Percentiles rank a stretch among this genome's conserved stretches.
Conservation (phyloP, 2,797 vertebrate species). For the Chaunax sp. region DNA sequence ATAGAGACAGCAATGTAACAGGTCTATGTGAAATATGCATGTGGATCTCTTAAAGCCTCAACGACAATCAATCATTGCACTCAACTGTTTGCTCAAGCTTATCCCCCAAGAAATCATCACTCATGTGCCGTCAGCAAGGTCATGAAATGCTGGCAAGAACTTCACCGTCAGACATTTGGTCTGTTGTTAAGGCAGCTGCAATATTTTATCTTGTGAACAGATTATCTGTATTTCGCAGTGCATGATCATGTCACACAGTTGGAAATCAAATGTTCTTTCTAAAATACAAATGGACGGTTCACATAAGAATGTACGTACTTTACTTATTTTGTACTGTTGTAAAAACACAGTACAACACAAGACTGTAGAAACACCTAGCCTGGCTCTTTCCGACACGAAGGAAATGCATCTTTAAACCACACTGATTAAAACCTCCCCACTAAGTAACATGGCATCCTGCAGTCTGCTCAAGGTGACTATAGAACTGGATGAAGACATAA, state of each 20-base stretch:
- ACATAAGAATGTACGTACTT: too few species aligned
- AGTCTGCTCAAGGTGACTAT: too few species aligned
- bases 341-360: neutral
- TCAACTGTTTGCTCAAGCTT: conserved; percentile 69
- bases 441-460: too few species aligned
- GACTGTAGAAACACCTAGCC: too few species aligned
- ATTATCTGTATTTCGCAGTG: conserved; percentile 8
- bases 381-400: too few species aligned
- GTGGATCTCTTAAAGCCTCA: conserved; percentile 58
- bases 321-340: neutral
- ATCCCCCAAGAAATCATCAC: conserved; percentile 52
- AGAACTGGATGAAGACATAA: too few species aligned
- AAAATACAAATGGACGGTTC: neutral
- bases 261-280: neutral
- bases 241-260: neutral
- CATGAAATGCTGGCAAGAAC: conserved; percentile 29
- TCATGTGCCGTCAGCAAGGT: conserved; percentile 14
- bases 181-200: neutral
- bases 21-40: conserved; percentile 64
- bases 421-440: too few species aligned
- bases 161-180: conserved; percentile 13
- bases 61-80: conserved; percentile 59
- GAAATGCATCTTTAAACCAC: too few species aligned
- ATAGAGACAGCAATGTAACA: conserved; percentile 49
- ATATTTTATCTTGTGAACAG: neutral